A percentile compares a stretch with the other conserved stretches of the same genome.
Evolutionary conservation across 1,140 invertebrate genomes (phyloP).

Genomic region (Antheraea pernyi): DNA sequence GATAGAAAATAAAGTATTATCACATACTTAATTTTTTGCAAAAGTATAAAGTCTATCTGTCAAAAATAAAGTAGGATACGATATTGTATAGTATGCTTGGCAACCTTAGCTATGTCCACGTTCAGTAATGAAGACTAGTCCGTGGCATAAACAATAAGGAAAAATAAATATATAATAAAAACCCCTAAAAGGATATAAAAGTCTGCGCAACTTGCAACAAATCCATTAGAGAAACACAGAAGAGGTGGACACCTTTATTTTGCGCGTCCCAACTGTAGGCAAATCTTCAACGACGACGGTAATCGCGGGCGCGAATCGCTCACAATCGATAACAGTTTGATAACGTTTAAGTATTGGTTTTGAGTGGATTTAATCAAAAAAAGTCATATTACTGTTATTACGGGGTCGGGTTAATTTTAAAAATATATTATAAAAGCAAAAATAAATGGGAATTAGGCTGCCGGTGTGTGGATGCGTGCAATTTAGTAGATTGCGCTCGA

Average conservation of each 20-base stretch:
- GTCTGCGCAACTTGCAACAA: constrained; percentile 18
- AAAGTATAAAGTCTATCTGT: too few species aligned
- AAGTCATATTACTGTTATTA: constrained; percentile 65
- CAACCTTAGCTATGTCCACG: too few species aligned
- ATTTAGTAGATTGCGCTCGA: constrained; percentile 66
- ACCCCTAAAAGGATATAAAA: not conserved
- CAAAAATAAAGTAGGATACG: too few species aligned
- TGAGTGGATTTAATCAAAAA: constrained; percentile 72
- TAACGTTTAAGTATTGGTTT: constrained; percentile 73
- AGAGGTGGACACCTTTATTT: constrained; percentile 41
- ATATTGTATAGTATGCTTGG: too few species aligned
- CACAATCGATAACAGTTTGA: constrained; percentile 41
- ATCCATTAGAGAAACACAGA: constrained; percentile 45
- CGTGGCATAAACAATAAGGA: not conserved
- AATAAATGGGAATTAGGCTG: constrained; percentile 64
- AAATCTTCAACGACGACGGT: constrained; percentile 12
- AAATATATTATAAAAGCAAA: constrained; percentile 47
- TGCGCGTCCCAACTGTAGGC: constrained; percentile 1
- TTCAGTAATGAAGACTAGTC: too few species aligned
- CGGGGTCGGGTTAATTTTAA: constrained; percentile 57
- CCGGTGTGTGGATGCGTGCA: constrained; percentile 49
- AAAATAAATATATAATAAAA: not conserved
- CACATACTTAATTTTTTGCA: too few species aligned
- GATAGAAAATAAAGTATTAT: too few species aligned
- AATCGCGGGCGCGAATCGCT: constrained; percentile 39